Evolutionary conservation across 2,888 invertebrate species (phyloP), one percentile per base, ranked within the genome.

Genomic region (Agrypnus murinus): DNA sequence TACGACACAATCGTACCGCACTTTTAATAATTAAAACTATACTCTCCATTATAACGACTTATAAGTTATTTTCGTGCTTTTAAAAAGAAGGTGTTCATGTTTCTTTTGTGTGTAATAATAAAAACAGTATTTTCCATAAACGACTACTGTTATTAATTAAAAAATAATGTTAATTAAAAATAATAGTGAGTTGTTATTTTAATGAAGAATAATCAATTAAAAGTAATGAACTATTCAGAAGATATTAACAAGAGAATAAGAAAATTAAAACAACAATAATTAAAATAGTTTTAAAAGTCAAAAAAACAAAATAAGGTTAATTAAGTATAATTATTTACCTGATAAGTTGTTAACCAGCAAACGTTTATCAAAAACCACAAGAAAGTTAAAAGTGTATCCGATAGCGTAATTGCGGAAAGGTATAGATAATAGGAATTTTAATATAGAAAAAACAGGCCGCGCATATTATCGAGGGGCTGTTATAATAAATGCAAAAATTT

Each of bases 11-110:
- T 66, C 55, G 45, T 48, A 25, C 25, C n/a, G 57, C 59, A 69
- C 69, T 71, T 69, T 66, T 71, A 72, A 68, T 55, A 64, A 31
- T 53, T 34, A 34, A 64, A 62, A 48, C n/a, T n/a, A n/a, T n/a
- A n/a, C n/a, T n/a, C n/a, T n/a, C n/a, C n/a, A n/a, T n/a, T n/a
- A n/a, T n/a, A n/a, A n/a, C n/a, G n/a, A n/a, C n/a, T n/a, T n/a
- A n/a, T n/a, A n/a, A 45, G 17, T 32, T 62, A 62, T 36, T 5
- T 57, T 32, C 60, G 43, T 17, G 19, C 31, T 38, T n/a, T 38
- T 38, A 38, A 38, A 38, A 38, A 12, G 40, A 12, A 12, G 40
- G 15, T 15, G 12, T 46, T 9, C 46, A 15, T n/a, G n/a, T n/a
- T n/a, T n/a, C n/a, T n/a, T n/a, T n/a, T n/a, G n/a, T n/a, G n/a